Conservation (phyloP, 2,797 vertebrate genomes). For the Epinephelus malabaricus region DNA sequence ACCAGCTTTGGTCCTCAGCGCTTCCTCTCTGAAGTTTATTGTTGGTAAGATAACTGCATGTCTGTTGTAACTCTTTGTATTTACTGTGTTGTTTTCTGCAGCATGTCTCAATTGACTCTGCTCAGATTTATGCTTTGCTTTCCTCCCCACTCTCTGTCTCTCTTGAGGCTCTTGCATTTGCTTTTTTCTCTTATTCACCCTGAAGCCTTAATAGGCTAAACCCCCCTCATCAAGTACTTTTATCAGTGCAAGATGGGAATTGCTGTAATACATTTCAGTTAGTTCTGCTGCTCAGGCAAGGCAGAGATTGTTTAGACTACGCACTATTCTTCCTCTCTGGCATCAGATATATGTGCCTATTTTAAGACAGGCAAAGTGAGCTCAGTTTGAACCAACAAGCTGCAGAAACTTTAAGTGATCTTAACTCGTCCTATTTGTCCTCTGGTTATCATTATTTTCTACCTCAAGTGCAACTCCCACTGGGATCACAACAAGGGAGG, state of each 20-base stretch:
- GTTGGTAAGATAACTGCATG: conserved; percentile 56
- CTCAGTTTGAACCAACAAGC: conserved; percentile 26
- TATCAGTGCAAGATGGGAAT: conserved; percentile 41
- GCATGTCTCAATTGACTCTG: neutral
- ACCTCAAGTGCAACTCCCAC: conserved; percentile 34
- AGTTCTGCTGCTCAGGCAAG: conserved; percentile 28
- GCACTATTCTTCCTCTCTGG: conserved; percentile 1
- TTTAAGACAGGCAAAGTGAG: conserved; percentile 27
- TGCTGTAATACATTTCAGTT: conserved; percentile 50
- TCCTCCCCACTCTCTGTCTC: neutral
- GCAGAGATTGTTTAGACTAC: conserved; percentile 17
- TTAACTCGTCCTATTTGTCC: neutral
- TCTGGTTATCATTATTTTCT: conserved; percentile 28
- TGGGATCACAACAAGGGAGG: conserved; percentile 42
- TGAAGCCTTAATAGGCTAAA: conserved; percentile 36
- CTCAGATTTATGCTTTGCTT: conserved; percentile 18
- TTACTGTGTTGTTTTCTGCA: conserved; percentile 25
- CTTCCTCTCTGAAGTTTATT: conserved; percentile 60
- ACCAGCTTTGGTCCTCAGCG: conserved; percentile 20
- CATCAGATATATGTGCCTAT: conserved; percentile 19
- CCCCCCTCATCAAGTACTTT: conserved; percentile 36
- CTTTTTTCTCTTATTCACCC: conserved; percentile 14
- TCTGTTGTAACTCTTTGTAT: conserved; percentile 28
- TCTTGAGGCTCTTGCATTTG: neutral
- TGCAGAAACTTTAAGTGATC: conserved; percentile 23